Conservation (phyloP, 1,140 invertebrate species). For the Chlorops oryzae region DNA sequence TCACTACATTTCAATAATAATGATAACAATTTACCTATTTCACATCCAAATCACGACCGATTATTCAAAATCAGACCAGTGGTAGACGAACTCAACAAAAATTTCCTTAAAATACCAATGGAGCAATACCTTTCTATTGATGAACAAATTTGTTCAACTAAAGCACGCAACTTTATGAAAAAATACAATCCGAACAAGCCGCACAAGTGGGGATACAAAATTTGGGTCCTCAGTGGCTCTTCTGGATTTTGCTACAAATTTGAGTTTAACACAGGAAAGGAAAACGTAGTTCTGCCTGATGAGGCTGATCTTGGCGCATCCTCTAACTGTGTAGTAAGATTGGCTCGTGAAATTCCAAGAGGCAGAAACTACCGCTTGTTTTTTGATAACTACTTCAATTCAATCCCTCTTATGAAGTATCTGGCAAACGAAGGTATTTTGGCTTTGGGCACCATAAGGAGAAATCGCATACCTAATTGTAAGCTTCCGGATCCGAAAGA, state of each 20-base stretch:
- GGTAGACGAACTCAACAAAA: not conserved
- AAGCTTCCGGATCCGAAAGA: not conserved
- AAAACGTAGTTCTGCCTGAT: not conserved
- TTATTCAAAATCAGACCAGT: conserved; percentile 26
- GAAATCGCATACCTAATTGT: not conserved
- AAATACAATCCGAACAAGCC: conserved; percentile 30
- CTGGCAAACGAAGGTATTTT: not conserved
- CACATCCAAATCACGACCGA: conserved; percentile 15
- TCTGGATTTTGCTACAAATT: no score
- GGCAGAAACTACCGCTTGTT: not conserved
- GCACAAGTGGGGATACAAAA: conserved; percentile 16
- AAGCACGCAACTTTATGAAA: conserved; percentile 25
- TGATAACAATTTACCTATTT: not conserved
- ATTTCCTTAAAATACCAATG: conserved; percentile 8
- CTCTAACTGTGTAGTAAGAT: not conserved
- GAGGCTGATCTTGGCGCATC: conserved; percentile 1
- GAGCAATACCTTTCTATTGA: conserved; percentile 26
- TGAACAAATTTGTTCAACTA: conserved; percentile 33
- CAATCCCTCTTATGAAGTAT: not conserved
- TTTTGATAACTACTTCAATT: conserved; percentile 1
- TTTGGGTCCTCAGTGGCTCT: no score
- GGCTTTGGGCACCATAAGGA: not conserved
- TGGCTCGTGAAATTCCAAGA: not conserved
- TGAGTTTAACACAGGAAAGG: not conserved
- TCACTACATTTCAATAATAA: not conserved